These are phyloP conservation scores for Chrysopa pallens DNA, from an alignment of 1,140 invertebrate species.

Conservation along the genomic window DNA sequence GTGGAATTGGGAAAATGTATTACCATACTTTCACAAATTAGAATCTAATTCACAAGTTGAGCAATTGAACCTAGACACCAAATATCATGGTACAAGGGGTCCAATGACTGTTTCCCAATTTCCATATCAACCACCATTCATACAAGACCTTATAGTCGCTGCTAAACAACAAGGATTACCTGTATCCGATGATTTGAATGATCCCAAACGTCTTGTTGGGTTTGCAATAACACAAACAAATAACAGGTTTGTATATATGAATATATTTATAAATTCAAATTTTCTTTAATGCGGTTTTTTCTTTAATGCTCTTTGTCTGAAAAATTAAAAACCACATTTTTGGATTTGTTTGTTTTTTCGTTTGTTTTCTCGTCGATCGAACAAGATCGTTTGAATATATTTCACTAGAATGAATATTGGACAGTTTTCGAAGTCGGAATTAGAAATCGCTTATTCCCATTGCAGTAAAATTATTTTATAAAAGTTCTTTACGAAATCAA, in stretches of 20 bases:
- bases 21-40: conserved; percentile 34
- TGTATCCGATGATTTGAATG: conserved; percentile 36
- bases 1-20: conserved; percentile 24
- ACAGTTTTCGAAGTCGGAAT: too few relatives aligned
- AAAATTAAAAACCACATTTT: too few relatives aligned
- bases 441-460: too few relatives aligned
- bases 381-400: too few relatives aligned
- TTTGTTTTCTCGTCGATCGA: too few relatives aligned
- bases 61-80: conserved; percentile 17
- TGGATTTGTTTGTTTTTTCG: too few relatives aligned
- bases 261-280: too few relatives aligned
- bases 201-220: conserved; percentile 22
- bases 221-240: conserved; percentile 20
- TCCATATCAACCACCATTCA: conserved; percentile 28
- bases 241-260: conserved; percentile 14
- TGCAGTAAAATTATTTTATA: not conserved
- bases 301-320: too few relatives aligned
- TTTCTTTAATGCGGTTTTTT: too few relatives aligned
- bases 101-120: conserved; percentile 33
- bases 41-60: conserved; percentile 33
- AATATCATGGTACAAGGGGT: conserved; percentile 26
- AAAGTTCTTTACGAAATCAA: not conserved
- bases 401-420: too few relatives aligned
- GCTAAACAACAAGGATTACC: conserved; percentile 33
- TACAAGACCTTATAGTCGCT: conserved; percentile 35